A percentile compares a stretch with the other conserved stretches of the same genome.
phyloP scores from a whole-genome alignment of 1,140 invertebrate species.

The Rhopalosiphum maidis region DNA sequence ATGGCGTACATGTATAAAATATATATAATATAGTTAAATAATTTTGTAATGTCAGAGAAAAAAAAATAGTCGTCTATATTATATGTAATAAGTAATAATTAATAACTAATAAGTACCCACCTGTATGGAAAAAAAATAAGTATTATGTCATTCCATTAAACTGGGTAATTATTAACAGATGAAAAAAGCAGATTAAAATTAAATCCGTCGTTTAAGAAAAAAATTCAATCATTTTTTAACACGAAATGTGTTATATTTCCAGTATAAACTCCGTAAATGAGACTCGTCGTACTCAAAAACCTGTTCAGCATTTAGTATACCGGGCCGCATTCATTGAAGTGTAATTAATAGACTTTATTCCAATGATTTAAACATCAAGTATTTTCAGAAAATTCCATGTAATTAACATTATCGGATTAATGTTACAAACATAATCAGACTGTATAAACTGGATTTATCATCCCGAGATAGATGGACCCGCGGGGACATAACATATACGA shows the following conservation, averaged over 20 bases:
- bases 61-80: background rate
- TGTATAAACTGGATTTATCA: conserved; percentile 40
- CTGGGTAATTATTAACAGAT: background rate
- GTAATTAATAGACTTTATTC: conserved; percentile 56
- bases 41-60: background rate
- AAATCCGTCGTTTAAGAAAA: conserved; percentile 37
- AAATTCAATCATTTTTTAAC: conserved; percentile 27
- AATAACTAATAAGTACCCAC: background rate
- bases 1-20: background rate
- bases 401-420: conserved; percentile 54
- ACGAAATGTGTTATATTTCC: conserved; percentile 37
- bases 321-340: conserved; percentile 5
- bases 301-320: conserved; percentile 8
- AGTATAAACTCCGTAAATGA: background rate
- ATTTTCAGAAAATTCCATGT: conserved; percentile 48
- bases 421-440: conserved; percentile 9
- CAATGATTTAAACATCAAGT: conserved; percentile 42
- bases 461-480: background rate
- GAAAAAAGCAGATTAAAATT: conserved; percentile 34
- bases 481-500: background rate
- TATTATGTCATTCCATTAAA: conserved; percentile 32
- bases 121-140: background rate
- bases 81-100: background rate
- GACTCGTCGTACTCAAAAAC: conserved; percentile 18
- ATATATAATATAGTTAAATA: background rate